These are phyloP conservation scores for Pectinophora gossypiella DNA, from an alignment of 1,140 invertebrate genomes.

Conservation along the genomic window DNA sequence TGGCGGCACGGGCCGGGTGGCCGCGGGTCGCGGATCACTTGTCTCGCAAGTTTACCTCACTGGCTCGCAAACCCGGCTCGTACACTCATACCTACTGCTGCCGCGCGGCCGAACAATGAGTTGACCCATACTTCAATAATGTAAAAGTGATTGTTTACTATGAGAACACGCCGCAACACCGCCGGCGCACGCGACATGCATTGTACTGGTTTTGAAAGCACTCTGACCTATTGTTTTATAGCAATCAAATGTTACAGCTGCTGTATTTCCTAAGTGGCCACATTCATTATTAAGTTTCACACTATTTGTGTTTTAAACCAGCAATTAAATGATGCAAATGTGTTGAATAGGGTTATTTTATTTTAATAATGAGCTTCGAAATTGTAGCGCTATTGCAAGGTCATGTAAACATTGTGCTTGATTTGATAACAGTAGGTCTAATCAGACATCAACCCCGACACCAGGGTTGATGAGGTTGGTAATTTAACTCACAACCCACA, in stretches of 20 bases:
- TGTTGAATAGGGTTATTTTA: too few relatives aligned
- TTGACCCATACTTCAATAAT: slow-evolving; percentile 38
- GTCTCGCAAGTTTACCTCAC: slow-evolving; percentile 11
- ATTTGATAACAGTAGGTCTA: too few relatives aligned
- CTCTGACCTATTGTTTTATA: slow-evolving; percentile 47
- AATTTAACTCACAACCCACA: too few relatives aligned
- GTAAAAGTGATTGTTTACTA: slow-evolving; percentile 55
- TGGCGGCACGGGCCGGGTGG: slow-evolving; percentile 19
- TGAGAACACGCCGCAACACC: slow-evolving; percentile 45
- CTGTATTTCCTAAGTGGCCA: neutral
- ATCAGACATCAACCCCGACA: too few relatives aligned
- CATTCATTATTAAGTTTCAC: too few relatives aligned
- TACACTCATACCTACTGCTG: slow-evolving; percentile 11
- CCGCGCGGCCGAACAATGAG: slow-evolving; percentile 26
- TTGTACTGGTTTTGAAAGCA: slow-evolving; percentile 48
- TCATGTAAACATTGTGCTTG: too few relatives aligned
- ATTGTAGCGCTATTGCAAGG: too few relatives aligned
- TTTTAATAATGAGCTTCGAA: too few relatives aligned
- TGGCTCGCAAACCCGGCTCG: slow-evolving; percentile 11
- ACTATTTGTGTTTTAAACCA: too few relatives aligned
- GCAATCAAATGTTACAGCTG: neutral
- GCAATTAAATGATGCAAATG: too few relatives aligned
- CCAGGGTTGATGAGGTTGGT: too few relatives aligned
- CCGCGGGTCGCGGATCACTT: neutral
- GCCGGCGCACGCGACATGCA: slow-evolving; percentile 38